Evolutionary conservation across 2,797 vertebrate genomes (phyloP), one percentile per base, ranked within the genome.

Genomic region (Malurus splendens): DNA sequence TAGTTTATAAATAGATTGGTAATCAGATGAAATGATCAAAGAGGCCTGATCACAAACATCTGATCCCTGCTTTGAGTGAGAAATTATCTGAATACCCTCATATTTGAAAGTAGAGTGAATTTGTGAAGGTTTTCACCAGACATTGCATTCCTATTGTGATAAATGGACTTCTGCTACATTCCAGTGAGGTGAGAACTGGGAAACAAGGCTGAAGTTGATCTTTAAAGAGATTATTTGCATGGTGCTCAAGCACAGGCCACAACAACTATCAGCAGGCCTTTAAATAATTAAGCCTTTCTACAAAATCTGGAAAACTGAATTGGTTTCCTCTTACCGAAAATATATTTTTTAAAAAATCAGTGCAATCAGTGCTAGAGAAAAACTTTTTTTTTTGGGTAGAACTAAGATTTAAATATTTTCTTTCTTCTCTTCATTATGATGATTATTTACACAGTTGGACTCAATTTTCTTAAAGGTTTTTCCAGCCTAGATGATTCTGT

Each of bases 151-250:
- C 71, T 85, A 38, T 0, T 1, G 54, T 81, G 85, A 85, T 83
- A 93, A 89, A 92, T 70, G 39, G 30, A 62, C 66, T 91, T 56
- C 33, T 73, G 87, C 22, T 80, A 72, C 77, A 91, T 94, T 92
- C 73, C 85, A 83, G 42, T 62, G 56, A 60, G n/a, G 56, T 36
- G 45, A 91, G 84, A 92, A 81, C 79, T 47, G 61, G 52, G 36
- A 54, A 92, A 89, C 9, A 87, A 76, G 68, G 87, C 44, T 73
- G 64, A 90, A 78, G 73, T 32, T 92, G 76, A 90, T 89, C 84
- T 92, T 87, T 81, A 83, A 70, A 81, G 32, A 55, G 90, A 81
- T 91, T 93, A 87, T 71, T 90, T 90, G 70, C 62, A 60, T 0
- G 2, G 41, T 73, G 48, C 19, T 86, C 48, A 68, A 87, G 62